Base-by-base conservation (phyloP, 2,113 vertebrate genomes). In the Genyomyrus donnyi region DNA sequence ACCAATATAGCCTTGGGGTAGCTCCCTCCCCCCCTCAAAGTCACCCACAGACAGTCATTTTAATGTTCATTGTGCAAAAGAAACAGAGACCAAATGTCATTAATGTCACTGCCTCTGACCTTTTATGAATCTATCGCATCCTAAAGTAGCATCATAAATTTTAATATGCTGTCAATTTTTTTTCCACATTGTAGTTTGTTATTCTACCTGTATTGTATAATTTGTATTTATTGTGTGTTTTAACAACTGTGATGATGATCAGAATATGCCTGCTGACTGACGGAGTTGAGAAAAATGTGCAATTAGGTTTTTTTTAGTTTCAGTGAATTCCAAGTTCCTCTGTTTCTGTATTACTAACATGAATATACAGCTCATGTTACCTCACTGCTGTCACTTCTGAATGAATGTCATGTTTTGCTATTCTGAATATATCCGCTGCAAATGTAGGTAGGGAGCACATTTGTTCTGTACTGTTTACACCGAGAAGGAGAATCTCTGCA, bases 201-300 rank as follows among this genome's bases (percentile, higher is more conserved):
- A 39, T 39, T 89, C 84, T 90, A 24, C 35, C 89, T 21, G 31
- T 87, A 89, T 9, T 83, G 88, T 90, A 83, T 90, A 86, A 88
- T 8, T 27, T 70, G 62, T 70, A 70, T 70, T 31, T 70, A 31
- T 70, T 31, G 62, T 85, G 53, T 52, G 46, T 56, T 15, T 80
- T 52, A 45, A 85, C 70, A 91, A 88, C 89, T 90, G 89, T 85
- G 85, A 90, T 89, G 5, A 88, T 89, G 85, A 91, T 39, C 89
- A 56, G 85, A 77, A 87, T 9, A 35, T 91, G 27, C 42, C 56
- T 87, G 86, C 87, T 83, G 50, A 90, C 88, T 90, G 90, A 92
- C 80, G 58, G 56, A 85, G 88, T 77, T 85, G 24, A 86, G 66
- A 70, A 42, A 86, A 91, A 83, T 46, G 84, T 77, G 85, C 89